These are phyloP conservation scores for Petrolisthes cinctipes DNA, from an alignment of 2,888 invertebrate species.

Conservation along the genomic window DNA sequence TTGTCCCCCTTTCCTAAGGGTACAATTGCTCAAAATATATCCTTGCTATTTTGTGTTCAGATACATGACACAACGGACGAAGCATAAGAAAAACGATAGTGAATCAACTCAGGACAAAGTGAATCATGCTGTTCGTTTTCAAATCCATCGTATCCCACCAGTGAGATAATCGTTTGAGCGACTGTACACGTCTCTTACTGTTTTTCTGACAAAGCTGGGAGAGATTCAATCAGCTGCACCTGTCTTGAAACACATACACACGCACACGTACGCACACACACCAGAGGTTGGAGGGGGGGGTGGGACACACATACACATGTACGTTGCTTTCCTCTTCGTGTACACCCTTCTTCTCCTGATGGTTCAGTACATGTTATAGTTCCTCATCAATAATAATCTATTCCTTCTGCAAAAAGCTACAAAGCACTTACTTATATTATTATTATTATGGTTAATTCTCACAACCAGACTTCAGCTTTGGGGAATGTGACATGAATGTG, in stretches of 20 bases:
- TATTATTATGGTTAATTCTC: not conserved
- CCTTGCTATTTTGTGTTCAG: too few species aligned
- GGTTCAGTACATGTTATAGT: conserved; percentile 38
- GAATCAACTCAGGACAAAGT: too few species aligned
- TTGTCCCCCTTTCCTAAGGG: too few species aligned
- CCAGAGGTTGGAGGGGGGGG: not conserved
- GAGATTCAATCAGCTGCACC: not conserved
- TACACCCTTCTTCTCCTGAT: conserved; percentile 7
- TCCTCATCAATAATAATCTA: conserved; percentile 43
- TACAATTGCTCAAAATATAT: too few species aligned
- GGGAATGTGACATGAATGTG: too few species aligned
- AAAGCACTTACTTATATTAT: conserved; percentile 46
- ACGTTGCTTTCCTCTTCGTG: not conserved
- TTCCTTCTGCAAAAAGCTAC: conserved; percentile 51
- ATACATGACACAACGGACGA: too few species aligned
- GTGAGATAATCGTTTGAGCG: too few species aligned
- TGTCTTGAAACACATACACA: conserved; percentile 5
- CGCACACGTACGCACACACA: conserved; percentile 4
- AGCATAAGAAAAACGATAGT: too few species aligned
- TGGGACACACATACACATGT: not conserved
- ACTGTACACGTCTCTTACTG: too few species aligned
- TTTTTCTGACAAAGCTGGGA: too few species aligned
- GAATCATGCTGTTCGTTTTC: too few species aligned
- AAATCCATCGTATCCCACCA: too few species aligned
- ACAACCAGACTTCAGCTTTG: not conserved